Evolutionary conservation across 2,113 vertebrate species (phyloP), one percentile per base, ranked within the genome.

Genomic region (Pavo muticus): DNA sequence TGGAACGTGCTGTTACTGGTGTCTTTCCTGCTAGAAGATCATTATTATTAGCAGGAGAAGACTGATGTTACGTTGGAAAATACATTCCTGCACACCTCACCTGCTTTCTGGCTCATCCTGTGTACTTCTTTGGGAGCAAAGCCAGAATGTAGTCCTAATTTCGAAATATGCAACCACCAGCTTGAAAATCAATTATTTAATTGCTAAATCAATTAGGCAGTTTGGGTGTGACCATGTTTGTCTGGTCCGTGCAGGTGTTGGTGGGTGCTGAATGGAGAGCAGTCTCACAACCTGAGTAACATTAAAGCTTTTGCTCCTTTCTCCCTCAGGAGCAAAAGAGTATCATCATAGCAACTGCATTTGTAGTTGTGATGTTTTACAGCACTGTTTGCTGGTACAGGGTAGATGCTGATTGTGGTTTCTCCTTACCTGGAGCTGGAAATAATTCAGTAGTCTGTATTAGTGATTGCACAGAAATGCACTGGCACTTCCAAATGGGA

Each of bases 401-500:
- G 10, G 29, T 65, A 59, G 80, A 63, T 59, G 65, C 56, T 78
- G 68, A 85, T 90, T 90, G 84, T 25, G 30, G 5, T 75, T 87
- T 90, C 42, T 94, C 89, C 63, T 54, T 89, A 74, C 35, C 64
- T 91, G 21, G 75, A 84, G 45, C 40, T 70, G 94, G 71, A 94
- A 96, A 69, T 75, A 94, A 90, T 69, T 87, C 59, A 63, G 79
- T 50, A 10, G 19, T 76, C 57, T 52, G 32, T 65, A 48, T 59
- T 65, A 80, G 50, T 52, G 71, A 25, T 72, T 71, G 70, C 57
- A 83, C 25, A 10, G 63, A 89, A 72, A 42, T 35, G 4, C 74
- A 10, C 32, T 37, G 69, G 57, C 85, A 18, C 61, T 94, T 94
- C 94, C 69, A 82, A 93, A 80, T 42, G 69, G 75, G 82, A 81